phyloP scores from a whole-genome alignment of 1,140 invertebrate species.

The Trichogramma pretiosum region DNA sequence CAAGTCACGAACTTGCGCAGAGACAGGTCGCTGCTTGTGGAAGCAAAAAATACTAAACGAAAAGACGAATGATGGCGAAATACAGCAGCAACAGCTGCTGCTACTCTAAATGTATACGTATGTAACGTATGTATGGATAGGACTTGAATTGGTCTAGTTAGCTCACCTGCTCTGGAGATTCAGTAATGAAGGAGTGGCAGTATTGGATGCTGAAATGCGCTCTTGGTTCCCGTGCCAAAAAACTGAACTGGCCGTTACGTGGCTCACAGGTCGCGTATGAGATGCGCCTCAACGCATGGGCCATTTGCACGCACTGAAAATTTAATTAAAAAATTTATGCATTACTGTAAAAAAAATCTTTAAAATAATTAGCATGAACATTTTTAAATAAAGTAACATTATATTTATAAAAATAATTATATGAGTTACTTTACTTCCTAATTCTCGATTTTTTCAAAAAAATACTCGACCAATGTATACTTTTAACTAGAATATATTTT shows the following conservation, averaged over 20 bases:
- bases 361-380: too few species aligned
- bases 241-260: conserved; percentile 70
- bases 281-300: conserved; percentile 74
- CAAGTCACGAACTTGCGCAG: too few species aligned
- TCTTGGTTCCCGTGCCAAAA: conserved; percentile 71
- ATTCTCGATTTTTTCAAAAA: too few species aligned
- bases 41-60: too few species aligned
- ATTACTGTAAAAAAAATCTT: too few species aligned
- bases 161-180: conserved; percentile 67
- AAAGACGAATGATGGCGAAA: background rate
- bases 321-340: background rate
- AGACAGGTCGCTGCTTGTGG: too few species aligned
- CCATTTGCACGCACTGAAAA: conserved; percentile 75
- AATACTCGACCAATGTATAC: too few species aligned
- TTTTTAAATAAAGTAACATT: too few species aligned
- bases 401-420: too few species aligned
- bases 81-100: too few species aligned
- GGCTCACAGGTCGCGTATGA: conserved; percentile 82
- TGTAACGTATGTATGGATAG: background rate
- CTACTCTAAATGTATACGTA: background rate
- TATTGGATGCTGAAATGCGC: conserved; percentile 66
- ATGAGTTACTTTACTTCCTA: too few species aligned
- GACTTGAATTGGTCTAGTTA: conserved; percentile 2
- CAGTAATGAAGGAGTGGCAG: conserved; percentile 74
- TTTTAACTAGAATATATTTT: too few species aligned